Evolutionary conservation across 2,888 invertebrate genomes (phyloP).

Genomic region (Caenorhabditis japonica): DNA sequence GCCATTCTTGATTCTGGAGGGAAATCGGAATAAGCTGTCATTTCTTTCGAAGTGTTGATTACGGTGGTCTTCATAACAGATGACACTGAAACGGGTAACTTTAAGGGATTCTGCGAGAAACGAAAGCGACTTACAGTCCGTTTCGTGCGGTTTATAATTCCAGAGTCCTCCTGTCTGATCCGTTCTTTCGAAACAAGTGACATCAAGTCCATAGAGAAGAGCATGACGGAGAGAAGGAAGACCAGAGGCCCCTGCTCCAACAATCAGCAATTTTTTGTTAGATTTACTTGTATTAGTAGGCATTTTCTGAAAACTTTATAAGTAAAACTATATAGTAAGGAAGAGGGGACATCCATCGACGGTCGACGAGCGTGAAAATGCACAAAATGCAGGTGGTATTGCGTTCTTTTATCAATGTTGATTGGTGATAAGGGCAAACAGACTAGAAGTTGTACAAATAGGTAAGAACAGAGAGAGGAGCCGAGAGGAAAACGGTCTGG

Average conservation of each 20-base stretch:
- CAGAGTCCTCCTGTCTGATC: constrained; percentile 77
- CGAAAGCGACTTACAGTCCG: constrained; percentile 42
- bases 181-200: constrained; percentile 77
- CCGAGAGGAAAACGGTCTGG: not conserved
- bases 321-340: constrained; percentile 2
- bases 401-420: constrained; percentile 45
- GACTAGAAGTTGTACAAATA: constrained; percentile 44
- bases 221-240: constrained; percentile 59
- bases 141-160: constrained; percentile 67
- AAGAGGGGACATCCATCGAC: not conserved
- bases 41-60: constrained; percentile 78
- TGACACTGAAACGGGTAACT: constrained; percentile 52
- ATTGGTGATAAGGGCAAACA: constrained; percentile 42
- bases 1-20: constrained; percentile 77
- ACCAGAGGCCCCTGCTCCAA: constrained; percentile 61
- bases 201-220: constrained; percentile 72
- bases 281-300: not conserved
- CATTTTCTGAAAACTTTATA: not conserved
- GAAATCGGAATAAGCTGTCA: constrained; percentile 78
- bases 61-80: constrained; percentile 78
- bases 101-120: not conserved
- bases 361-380: not conserved
- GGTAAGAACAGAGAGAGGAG: constrained; percentile 1
- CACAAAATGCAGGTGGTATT: constrained; percentile 8
- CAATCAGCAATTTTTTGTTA: constrained; percentile 36